Evolutionary conservation across 1,140 invertebrate species (phyloP).

Genomic region (Pinna nobilis): DNA sequence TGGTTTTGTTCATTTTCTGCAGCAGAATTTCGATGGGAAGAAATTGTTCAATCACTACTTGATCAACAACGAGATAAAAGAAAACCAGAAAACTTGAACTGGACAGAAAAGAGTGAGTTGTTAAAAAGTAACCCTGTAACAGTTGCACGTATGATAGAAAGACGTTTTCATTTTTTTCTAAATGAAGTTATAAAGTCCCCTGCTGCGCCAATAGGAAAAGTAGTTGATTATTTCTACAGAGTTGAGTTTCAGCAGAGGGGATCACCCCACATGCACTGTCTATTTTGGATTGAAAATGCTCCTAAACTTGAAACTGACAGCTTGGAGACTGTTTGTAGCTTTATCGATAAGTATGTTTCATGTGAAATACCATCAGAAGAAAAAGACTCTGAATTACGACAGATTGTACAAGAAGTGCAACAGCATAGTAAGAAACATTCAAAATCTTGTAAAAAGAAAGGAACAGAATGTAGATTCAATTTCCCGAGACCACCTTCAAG

Average conservation of each 20-base stretch:
- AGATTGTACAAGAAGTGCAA: conserved; percentile 16
- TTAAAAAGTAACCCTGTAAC: conserved; percentile 32
- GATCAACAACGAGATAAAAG: conserved; percentile 18
- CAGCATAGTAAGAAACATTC: conserved; percentile 27
- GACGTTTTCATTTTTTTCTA: conserved; percentile 35
- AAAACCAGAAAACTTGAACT: conserved; percentile 3
- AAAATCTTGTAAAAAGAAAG: conserved; percentile 21
- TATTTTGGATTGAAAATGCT: conserved; percentile 71
- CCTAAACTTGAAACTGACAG: conserved; percentile 48
- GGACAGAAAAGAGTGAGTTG: conserved; percentile 29
- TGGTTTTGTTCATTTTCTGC: conserved; percentile 45
- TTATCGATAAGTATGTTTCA: conserved; percentile 36
- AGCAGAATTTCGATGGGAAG: conserved; percentile 42
- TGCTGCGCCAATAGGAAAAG: conserved; percentile 39
- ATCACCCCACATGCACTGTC: conserved; percentile 73
- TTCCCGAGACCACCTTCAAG: conserved; percentile 16
- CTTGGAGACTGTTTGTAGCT: conserved; percentile 19
- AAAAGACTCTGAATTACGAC: conserved; percentile 9
- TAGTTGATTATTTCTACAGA: conserved; percentile 56
- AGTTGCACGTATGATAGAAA: conserved; percentile 36
- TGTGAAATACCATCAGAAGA: conserved; percentile 25
- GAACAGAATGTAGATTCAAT: neutral
- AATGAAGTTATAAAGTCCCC: conserved; percentile 23
- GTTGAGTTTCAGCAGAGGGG: conserved; percentile 75
- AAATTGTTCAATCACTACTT: conserved; percentile 27